These are phyloP conservation scores for Sebastes diploproa DNA, from an alignment of 2,797 vertebrate species.

Conservation along the genomic window DNA sequence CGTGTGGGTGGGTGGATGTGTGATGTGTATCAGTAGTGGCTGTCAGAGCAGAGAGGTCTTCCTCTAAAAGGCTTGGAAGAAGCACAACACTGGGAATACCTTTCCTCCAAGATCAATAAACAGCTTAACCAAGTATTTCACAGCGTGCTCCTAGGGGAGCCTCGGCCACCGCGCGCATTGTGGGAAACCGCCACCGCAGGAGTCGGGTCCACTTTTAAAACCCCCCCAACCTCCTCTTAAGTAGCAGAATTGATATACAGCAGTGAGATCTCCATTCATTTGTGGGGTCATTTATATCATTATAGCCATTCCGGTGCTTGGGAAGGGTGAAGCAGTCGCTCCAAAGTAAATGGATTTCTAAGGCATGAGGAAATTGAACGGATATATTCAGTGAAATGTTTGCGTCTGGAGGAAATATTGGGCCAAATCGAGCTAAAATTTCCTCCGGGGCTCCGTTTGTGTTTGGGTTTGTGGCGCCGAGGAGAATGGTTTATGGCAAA, in stretches of 20 bases:
- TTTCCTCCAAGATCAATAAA: constrained; percentile 71
- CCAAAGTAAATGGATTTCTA: constrained; percentile 56
- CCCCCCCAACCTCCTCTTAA: constrained; percentile 33
- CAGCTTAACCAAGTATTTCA: constrained; percentile 74
- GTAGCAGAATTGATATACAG: constrained; percentile 54
- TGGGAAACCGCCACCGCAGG: background rate
- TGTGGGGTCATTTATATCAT: constrained; percentile 61
- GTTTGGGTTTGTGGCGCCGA: constrained; percentile 20
- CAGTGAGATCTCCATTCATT: constrained; percentile 51
- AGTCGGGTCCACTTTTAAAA: constrained; percentile 20
- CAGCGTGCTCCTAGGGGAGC: constrained; percentile 38
- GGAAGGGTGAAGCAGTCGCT: constrained; percentile 15
- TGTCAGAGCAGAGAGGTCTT: constrained; percentile 42
- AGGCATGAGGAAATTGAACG: constrained; percentile 50
- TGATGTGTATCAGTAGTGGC: constrained; percentile 66
- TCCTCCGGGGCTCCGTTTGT: constrained; percentile 30
- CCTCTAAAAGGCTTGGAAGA: constrained; percentile 59
- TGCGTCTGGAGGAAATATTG: constrained; percentile 47
- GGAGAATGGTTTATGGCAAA: constrained; percentile 27
- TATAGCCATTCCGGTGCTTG: constrained; percentile 44
- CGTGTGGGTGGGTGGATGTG: constrained; percentile 49
- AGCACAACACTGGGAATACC: constrained; percentile 61
- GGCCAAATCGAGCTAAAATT: constrained; percentile 39
- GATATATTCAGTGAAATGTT: constrained; percentile 61
- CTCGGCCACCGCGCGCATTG: background rate